Conservation (phyloP, 2,888 invertebrate genomes). For the Drosophila kambysellisi region DNA sequence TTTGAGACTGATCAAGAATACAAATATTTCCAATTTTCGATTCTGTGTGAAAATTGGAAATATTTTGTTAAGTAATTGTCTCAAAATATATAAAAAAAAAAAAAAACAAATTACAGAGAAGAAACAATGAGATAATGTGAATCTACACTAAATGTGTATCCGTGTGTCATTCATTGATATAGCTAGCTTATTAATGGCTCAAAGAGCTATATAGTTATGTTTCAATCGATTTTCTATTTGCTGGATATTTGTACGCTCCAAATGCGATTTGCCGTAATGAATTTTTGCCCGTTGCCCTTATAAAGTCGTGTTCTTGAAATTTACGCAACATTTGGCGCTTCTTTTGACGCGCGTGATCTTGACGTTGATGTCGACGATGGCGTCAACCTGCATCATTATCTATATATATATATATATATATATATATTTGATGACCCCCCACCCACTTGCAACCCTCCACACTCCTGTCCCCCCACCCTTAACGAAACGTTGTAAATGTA, state of each 20-base stretch:
- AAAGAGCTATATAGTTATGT: neutral
- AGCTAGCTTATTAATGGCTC: neutral
- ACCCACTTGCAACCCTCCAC: neutral
- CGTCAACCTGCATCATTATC: conserved; percentile 67
- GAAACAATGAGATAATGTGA: neutral
- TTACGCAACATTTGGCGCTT: conserved; percentile 80
- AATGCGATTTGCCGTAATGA: conserved; percentile 11
- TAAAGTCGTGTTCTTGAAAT: conserved; percentile 72
- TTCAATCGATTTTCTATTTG: conserved; percentile 4
- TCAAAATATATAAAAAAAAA: neutral
- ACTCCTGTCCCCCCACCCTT: neutral
- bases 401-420: neutral
- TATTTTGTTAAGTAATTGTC: neutral
- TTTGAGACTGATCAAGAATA: neutral
- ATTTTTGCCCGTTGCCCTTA: conserved; percentile 43
- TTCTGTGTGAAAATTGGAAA: no score
- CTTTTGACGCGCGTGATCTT: conserved; percentile 68
- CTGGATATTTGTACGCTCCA: conserved; percentile 38
- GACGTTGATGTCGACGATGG: conserved; percentile 53
- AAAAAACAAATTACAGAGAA: neutral
- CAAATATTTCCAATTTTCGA: neutral
- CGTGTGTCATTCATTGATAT: neutral
- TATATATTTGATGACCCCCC: neutral
- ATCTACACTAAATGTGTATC: neutral
- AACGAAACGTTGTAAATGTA: conserved; percentile 2